These are phyloP conservation scores for Buathra laborator DNA, from an alignment of 2,888 invertebrate species.

Conservation along the genomic window DNA sequence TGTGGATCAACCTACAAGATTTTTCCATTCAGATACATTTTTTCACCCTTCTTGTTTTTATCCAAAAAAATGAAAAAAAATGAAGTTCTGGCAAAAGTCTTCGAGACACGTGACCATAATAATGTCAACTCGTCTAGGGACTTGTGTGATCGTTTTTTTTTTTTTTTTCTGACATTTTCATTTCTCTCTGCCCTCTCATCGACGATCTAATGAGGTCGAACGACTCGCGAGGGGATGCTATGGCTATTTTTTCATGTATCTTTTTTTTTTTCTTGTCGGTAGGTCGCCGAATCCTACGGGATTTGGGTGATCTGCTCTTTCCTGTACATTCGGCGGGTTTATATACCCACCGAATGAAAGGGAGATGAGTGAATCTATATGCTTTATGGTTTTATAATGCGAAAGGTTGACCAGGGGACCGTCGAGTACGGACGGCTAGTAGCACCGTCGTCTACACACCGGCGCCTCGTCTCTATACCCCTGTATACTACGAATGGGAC, in stretches of 20 bases:
- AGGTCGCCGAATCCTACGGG: slow-evolving; percentile 63
- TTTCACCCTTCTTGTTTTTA: slow-evolving; percentile 28
- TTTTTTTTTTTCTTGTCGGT: slow-evolving; percentile 44
- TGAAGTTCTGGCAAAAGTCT: slow-evolving; percentile 39
- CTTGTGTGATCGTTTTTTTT: slow-evolving; percentile 57
- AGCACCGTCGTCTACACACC: slow-evolving; percentile 68
- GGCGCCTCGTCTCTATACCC: slow-evolving; percentile 54
- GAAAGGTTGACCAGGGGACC: slow-evolving; percentile 79
- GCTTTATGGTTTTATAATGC: slow-evolving; percentile 84
- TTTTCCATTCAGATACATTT: slow-evolving; percentile 52
- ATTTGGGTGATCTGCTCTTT: slow-evolving; percentile 38
- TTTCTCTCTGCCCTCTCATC: slow-evolving; percentile 63
- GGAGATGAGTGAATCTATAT: slow-evolving; percentile 71
- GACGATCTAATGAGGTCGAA: slow-evolving; percentile 72
- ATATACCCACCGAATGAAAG: slow-evolving; percentile 65
- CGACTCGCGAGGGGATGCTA: slow-evolving; percentile 66
- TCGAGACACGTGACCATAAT: slow-evolving; percentile 29
- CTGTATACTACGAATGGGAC: slow-evolving; percentile 30
- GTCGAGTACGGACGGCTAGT: slow-evolving; percentile 65
- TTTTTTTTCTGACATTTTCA: slow-evolving; percentile 62
- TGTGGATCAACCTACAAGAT: slow-evolving; percentile 39
- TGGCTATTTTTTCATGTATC: slow-evolving; percentile 61
- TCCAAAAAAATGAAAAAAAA: slow-evolving; percentile 51
- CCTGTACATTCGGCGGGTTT: slow-evolving; percentile 45
- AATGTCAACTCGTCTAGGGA: slow-evolving; percentile 44